Percentiles rank a stretch among this genome's conserved stretches.
Evolutionary conservation across 2,113 vertebrate species (phyloP).

Genomic region (Sigmodon hispidus): DNA sequence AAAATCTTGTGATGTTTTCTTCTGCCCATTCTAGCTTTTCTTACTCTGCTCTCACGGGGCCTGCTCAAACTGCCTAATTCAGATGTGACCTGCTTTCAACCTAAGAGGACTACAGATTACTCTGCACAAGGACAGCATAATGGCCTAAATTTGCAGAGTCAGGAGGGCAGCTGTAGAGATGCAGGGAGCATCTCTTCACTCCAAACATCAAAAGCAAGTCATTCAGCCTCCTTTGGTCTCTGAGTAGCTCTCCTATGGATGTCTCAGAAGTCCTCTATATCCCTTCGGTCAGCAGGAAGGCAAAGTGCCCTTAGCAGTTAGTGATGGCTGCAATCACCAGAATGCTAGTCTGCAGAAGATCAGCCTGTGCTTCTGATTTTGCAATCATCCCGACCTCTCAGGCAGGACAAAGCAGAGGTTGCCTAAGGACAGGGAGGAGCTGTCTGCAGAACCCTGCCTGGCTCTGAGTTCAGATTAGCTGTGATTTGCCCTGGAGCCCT

Average conservation of each 20-base stretch:
- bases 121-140: not conserved
- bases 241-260: not conserved
- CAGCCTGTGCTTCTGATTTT: not conserved
- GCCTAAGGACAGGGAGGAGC: not conserved
- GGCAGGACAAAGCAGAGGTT: not conserved
- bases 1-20: constrained; percentile 56
- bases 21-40: not conserved
- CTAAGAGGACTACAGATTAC: not conserved
- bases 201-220: constrained; percentile 17
- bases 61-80: not conserved
- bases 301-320: not conserved
- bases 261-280: not conserved
- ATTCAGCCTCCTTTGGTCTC: not conserved
- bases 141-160: not conserved
- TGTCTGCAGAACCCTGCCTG: not conserved
- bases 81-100: not conserved
- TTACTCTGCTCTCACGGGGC: not conserved
- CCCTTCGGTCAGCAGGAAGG: not conserved
- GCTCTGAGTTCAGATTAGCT: not conserved
- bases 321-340: not conserved
- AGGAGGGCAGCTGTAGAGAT: not conserved
- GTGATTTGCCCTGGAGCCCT: not conserved
- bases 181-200: not conserved
- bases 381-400: not conserved
- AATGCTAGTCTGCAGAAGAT: not conserved